Evolutionary conservation across 1,140 invertebrate species (phyloP).

Genomic region (Drosophila ambigua): DNA sequence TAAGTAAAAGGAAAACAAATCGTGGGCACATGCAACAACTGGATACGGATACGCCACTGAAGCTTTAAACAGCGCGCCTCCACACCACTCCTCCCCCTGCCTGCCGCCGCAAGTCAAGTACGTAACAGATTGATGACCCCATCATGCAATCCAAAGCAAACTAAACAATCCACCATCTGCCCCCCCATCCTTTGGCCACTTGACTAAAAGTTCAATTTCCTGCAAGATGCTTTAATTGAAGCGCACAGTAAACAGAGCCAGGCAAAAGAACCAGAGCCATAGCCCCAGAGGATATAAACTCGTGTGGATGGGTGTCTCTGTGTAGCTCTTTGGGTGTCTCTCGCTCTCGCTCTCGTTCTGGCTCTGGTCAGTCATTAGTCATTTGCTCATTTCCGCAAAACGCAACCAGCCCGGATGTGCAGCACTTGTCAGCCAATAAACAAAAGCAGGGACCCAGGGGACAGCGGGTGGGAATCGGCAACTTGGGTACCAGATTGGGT

Average conservation of each 20-base stretch:
- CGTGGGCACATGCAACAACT: conserved; percentile 67
- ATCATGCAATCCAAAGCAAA: too few species aligned
- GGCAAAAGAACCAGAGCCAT: conserved; percentile 11
- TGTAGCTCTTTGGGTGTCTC: conserved; percentile 38
- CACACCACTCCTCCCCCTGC: not conserved
- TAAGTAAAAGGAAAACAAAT: conserved; percentile 6
- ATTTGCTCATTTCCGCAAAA: conserved; percentile 79
- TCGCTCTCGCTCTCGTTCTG: conserved; percentile 46
- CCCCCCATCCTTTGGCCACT: conserved; percentile 20
- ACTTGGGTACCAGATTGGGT: too few species aligned
- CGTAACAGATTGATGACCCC: conserved; percentile 56
- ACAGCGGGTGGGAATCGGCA: not conserved
- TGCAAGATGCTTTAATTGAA: conserved; percentile 79
- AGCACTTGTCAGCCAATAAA: conserved; percentile 82
- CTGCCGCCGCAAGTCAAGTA: conserved; percentile 60
- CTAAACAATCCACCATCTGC: too few species aligned
- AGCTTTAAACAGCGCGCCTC: conserved; percentile 49
- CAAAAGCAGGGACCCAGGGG: conserved; percentile 42
- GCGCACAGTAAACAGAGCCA: conserved; percentile 66
- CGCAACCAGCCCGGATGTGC: conserved; percentile 69
- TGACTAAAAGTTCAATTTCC: conserved; percentile 79
- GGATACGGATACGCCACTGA: conserved; percentile 64
- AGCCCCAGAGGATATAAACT: not conserved
- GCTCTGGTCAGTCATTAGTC: conserved; percentile 78
- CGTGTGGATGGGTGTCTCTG: conserved; percentile 4